A percentile compares a stretch with the other conserved stretches of the same genome.
phyloP scores from a whole-genome alignment of 2,113 vertebrate species.

The Tragelaphus imberbis region DNA sequence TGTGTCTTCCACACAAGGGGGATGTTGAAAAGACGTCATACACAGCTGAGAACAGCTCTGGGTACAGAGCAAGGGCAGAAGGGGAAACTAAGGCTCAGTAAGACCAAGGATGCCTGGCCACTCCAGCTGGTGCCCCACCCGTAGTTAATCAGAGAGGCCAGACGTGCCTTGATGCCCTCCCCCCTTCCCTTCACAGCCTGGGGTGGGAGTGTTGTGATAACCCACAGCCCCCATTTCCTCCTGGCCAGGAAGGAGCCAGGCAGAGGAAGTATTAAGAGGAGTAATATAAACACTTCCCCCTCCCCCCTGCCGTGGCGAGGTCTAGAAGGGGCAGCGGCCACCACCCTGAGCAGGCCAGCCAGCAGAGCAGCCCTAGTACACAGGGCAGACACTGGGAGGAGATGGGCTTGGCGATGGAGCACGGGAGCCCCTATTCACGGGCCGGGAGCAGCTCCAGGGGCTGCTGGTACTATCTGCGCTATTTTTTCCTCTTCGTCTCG shows the following conservation, averaged over 20 bases:
- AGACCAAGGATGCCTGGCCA: neutral
- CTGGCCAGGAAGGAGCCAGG: slow-evolving; percentile 80
- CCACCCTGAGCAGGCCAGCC: neutral
- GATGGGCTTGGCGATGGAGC: slow-evolving; percentile 45
- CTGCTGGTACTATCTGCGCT: slow-evolving; percentile 85
- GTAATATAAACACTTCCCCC: slow-evolving; percentile 72
- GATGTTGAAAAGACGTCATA: accelerated
- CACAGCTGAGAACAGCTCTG: neutral
- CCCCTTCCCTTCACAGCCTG: neutral
- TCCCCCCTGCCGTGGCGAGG: neutral
- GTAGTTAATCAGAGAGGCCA: neutral
- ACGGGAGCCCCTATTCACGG: neutral
- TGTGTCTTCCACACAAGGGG: neutral
- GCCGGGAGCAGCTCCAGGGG: neutral
- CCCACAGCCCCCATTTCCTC: slow-evolving; percentile 71
- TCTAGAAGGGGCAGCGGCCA: accelerated
- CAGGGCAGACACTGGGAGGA: slow-evolving; percentile 53
- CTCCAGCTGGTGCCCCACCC: neutral
- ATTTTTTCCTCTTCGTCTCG: slow-evolving; percentile 92
- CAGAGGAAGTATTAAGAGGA: slow-evolving; percentile 77
- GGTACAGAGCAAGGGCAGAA: neutral
- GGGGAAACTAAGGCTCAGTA: neutral
- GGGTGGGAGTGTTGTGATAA: slow-evolving; percentile 74
- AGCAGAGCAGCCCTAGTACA: accelerated
- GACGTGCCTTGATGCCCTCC: neutral